Evolutionary conservation across 2,888 invertebrate genomes (phyloP), one percentile per base, ranked within the genome.

Genomic region (Himalopsyche tibetana): DNA sequence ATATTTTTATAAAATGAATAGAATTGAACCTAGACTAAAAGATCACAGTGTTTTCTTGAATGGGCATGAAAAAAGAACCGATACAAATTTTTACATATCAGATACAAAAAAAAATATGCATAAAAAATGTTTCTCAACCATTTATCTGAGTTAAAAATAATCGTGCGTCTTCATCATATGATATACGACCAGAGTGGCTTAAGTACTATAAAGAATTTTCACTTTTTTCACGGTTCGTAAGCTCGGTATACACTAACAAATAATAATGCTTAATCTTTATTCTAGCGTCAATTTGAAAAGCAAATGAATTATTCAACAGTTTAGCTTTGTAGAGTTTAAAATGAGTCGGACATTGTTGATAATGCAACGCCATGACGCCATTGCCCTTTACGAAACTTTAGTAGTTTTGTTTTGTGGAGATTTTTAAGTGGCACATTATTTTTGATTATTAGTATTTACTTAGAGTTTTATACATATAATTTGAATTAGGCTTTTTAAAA

Each of bases 261-360:
- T 74, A 74, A 74, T 74, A 74, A 74, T 74, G 74, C 74, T 74
- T 74, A 74, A 74, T 74, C 74, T 74, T 74, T 74, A 74, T 74
- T 74, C 74, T 19, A 38, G 74, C 74, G 74, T 74, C 74, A 74
- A 74, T 74, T 74, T 36, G 74, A 74, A 74, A 74, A 74, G 74
- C 74, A 74, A 74, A 74, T 74, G 74, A 74, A 74, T 74, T 74
- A 74, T 74, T 74, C 74, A 74, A 74, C 74, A 74, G 74, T 74
- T 74, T 74, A 74, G 74, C 38, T 74, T 74, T 74, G 74, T 74
- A 74, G 74, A 74, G 36, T 74, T 74, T 74, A 74, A 74, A 74
- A 74, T 74, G 74, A 36, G 36, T 74, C 74, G 74, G 74, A 74
- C 74, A 74, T 74, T 74, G 74, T 74, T 74, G 74, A 74, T 74